phyloP scores from a whole-genome alignment of 2,888 invertebrate genomes.

The Synanthedon vespiformis region DNA sequence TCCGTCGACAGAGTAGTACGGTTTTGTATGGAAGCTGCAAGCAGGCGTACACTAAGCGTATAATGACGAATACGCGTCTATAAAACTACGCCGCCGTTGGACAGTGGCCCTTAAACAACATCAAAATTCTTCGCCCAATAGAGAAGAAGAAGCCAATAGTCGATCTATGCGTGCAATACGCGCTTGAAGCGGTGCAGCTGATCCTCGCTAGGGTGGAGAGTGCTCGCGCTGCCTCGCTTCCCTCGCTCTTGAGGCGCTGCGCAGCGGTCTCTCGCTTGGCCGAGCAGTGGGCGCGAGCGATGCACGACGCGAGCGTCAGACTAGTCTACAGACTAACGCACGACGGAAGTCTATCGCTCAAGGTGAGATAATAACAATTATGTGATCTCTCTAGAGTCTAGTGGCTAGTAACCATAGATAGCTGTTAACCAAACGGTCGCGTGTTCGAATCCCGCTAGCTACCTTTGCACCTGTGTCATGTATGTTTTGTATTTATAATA shows the following conservation, averaged over 20 bases:
- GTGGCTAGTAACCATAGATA: too few relatives aligned
- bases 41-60: too few relatives aligned
- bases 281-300: slow-evolving; percentile 31
- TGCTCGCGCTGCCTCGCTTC: slow-evolving; percentile 21
- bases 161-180: slow-evolving; percentile 29
- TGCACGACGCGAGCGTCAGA: slow-evolving; percentile 33
- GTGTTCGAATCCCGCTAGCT: too few relatives aligned
- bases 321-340: slow-evolving; percentile 32
- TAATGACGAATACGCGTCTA: too few relatives aligned
- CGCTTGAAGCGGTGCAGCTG: slow-evolving; percentile 30
- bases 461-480: too few relatives aligned
- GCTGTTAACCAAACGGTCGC: too few relatives aligned
- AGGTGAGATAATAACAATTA: slow-evolving; percentile 23
- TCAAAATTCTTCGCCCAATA: slow-evolving; percentile 6
- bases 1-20: too few relatives aligned
- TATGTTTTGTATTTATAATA: too few relatives aligned
- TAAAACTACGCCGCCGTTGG: too few relatives aligned
- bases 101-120: too few relatives aligned
- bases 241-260: slow-evolving; percentile 19
- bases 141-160: slow-evolving; percentile 35
- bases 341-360: slow-evolving; percentile 29
- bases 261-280: slow-evolving; percentile 5
- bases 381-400: too few relatives aligned
- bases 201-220: slow-evolving; percentile 18
- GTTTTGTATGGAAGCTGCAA: too few relatives aligned